Evolutionary conservation across 2,113 vertebrate species (phyloP), one percentile per base, ranked within the genome.

Genomic region (Hippocampus mohnikei): DNA sequence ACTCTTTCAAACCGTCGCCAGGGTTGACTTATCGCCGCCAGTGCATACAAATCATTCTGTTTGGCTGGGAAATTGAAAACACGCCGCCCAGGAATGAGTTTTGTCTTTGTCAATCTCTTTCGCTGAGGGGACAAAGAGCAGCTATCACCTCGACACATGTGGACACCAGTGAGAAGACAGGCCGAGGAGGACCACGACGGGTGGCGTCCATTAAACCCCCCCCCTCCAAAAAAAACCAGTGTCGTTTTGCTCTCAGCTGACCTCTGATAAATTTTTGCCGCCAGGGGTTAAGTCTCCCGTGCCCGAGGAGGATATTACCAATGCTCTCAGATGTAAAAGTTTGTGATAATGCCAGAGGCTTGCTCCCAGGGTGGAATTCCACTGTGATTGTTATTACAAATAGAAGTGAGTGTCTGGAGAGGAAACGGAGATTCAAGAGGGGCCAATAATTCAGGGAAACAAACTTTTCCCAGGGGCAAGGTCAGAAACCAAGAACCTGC

Each of bases 101-200:
- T 73, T 7, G 58, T 60, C 58, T 60, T 33, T 60, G 58, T 18
- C 16, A 60, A 33, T 16, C 27, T 18, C 58, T 58, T 56, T 74
- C 33, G 27, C n/a, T 62, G 46, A 37, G 33, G 40, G 65, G 77
- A 80, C 67, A 77, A 81, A 73, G 71, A 75, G 65, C 81, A 79
- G 67, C 72, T 70, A 87, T 84, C 78, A 85, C 82, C 75, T 77
- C 21, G 23, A 82, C 46, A 81, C 87, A 89, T 88, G 82, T 91
- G 87, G 86, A 76, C 75, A 77, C 76, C 74, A 76, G 66, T 81
- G 75, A 85, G 85, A 76, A 76, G 73, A 80, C 66, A 53, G 67
- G 81, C 5, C 13, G 2, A 8, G 15, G 27, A 33, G 63, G 76
- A 82, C 68, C 60, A 81, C 71, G 76, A 79, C 56, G 16, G 73